These are phyloP conservation scores for Podiceps cristatus DNA, from an alignment of 2,113 vertebrate genomes.

Conservation along the genomic window DNA sequence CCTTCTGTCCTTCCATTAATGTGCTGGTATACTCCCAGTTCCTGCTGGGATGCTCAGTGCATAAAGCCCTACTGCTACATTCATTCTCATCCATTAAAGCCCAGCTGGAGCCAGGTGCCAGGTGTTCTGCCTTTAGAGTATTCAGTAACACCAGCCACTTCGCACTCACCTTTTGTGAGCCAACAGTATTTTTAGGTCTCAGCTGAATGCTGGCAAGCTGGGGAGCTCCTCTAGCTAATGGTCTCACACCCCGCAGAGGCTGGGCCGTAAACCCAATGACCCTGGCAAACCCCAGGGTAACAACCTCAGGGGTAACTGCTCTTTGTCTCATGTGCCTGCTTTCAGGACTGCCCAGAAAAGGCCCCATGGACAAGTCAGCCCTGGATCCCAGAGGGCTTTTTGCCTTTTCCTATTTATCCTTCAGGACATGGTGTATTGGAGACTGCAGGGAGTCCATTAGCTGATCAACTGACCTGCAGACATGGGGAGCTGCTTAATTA, in stretches of 20 bases:
- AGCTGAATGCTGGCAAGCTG: not conserved
- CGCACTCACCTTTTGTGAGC: not conserved
- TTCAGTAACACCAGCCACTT: not conserved
- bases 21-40: not conserved
- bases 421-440: accelerated
- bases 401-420: not conserved
- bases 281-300: not conserved
- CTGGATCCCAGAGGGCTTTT: not conserved
- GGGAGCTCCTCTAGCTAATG: not conserved
- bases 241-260: not conserved
- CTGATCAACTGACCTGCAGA: not conserved
- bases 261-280: not conserved
- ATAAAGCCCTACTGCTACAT: not conserved
- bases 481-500: not conserved
- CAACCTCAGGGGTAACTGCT: not conserved
- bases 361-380: not conserved
- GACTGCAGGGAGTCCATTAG: not conserved
- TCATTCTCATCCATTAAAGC: not conserved
- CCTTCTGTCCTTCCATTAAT: not conserved
- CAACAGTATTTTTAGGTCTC: not conserved
- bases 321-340: not conserved
- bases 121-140: not conserved
- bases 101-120: not conserved
- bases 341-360: not conserved
- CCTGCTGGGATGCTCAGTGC: not conserved